phyloP scores from a whole-genome alignment of 1,140 invertebrate species.

The Bombus sibiricus region DNA sequence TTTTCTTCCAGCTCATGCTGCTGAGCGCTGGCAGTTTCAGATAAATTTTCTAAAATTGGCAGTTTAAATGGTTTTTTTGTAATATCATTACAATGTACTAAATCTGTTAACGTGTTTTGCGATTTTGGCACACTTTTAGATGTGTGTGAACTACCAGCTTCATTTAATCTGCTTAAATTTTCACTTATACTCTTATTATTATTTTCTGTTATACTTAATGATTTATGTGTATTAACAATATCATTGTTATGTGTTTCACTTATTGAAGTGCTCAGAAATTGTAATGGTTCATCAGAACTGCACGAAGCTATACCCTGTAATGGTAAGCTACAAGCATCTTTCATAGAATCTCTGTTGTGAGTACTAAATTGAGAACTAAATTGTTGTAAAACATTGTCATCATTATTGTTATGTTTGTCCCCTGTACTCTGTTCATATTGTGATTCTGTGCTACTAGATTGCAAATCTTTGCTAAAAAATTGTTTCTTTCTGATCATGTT shows the following conservation, averaged over 20 bases:
- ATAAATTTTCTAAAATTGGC: constrained; percentile 77
- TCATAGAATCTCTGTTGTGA: constrained; percentile 18
- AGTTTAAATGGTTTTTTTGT: constrained; percentile 75
- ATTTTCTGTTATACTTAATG: constrained; percentile 42
- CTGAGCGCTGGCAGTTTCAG: constrained; percentile 73
- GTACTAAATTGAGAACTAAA: not conserved
- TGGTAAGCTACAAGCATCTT: constrained; percentile 21
- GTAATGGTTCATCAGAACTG: constrained; percentile 24
- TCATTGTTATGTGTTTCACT: constrained; percentile 22
- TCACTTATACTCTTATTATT: constrained; percentile 59
- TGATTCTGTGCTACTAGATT: constrained; percentile 10
- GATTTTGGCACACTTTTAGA: constrained; percentile 38
- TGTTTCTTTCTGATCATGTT: constrained; percentile 41
- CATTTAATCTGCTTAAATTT: constrained; percentile 27
- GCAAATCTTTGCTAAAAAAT: constrained; percentile 32
- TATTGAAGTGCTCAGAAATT: constrained; percentile 21
- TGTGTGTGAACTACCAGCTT: constrained; percentile 22
- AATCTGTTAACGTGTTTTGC: constrained; percentile 32
- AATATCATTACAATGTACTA: constrained; percentile 46
- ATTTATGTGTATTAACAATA: constrained; percentile 27
- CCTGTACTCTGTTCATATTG: constrained; percentile 15
- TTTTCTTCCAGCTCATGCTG: constrained; percentile 74
- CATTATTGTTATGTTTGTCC: constrained; percentile 43
- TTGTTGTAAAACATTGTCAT: constrained; percentile 5
- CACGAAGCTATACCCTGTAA: constrained; percentile 40